Base-by-base conservation (phyloP, 1,140 invertebrate genomes). In the Sesamia nonagrioides region DNA sequence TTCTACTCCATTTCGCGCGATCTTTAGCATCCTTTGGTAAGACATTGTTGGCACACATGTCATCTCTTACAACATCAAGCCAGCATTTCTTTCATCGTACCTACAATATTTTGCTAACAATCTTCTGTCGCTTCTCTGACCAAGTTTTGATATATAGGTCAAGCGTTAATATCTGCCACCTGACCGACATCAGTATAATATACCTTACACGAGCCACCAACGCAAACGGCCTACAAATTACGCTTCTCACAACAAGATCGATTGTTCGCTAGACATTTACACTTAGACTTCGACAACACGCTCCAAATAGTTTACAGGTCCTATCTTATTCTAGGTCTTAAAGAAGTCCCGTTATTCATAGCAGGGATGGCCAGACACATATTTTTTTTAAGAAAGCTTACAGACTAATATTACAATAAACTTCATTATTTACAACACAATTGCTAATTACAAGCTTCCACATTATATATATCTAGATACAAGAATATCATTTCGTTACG, bases 151-250 rank as follows among this genome's bases (percentile, higher is more conserved):
- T 27, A 40, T 40, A 50, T 50, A 50, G 15, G 45, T n/a, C 45
- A 50, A 15, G 27, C 27, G 27, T 13, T 50, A 50, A 50, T 15
- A 50, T 50, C 45, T 50, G 45, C 15, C 13, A 13, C 42, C 8
- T 50, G 45, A n/a, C 45, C 45, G 0, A 50, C 45, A n/a, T 50
- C 0, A 0, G 9, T 6, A n/a, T 50, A 1, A 50, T 4, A 50
- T 0, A 50, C 15, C 45, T 50, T n/a, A 50, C 45, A 50, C 5
- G 45, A 11, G 0, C 45, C 3, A 13, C 45, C 45, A 50, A 50
- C 15, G 45, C 45, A 27, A 56, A 27, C 18, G 54, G 27, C 54
- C 8, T 13, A 56, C 54, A 56, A 56, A 56, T 56, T 56, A 56
- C 54, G 17, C 21, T 56, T 2, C 11, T 11, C 11, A 21, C 54